Base-by-base conservation (phyloP, 2,888 invertebrate species). In the Xestia xanthographa region DNA sequence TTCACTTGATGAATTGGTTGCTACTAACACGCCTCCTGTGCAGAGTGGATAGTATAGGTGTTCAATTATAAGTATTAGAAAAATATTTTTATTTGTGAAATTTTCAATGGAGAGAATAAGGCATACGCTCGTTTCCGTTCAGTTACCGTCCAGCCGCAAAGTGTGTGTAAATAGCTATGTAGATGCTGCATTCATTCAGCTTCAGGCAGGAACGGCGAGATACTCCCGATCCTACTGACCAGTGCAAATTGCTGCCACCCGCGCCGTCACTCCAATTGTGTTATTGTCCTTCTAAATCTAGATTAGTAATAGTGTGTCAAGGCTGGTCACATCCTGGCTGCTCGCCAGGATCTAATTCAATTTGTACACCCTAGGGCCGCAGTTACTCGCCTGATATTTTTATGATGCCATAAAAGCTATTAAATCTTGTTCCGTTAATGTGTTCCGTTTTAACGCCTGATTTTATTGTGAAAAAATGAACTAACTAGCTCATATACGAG, bases 341-440 rank as follows among this genome's bases (percentile, higher is more conserved):
- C 12, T 45, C 48, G 92, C 95, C 94, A 95, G 92, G 79, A 80
- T 89, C 89, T 91, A 92, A 94, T 95, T 94, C 92, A 94, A 93
- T 94, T 92, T 91, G 90, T 90, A 88, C 87, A 87, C 89, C 89
- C 92, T 88, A 88, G 88, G 88, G 83, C 77, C 85, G 83, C 86
- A 89, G 88, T 90, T 89, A 87, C 88, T 90, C 88, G 82, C 86
- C 87, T 85, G 83, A 84, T 88, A 90, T 91, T 91, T 92, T 92
- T 93, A 93, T 88, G 89, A 89, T 81, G 82, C 88, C 87, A 90
- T 92, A 91, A 93, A 93, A 91, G 81, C 90, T 89, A 92, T 92
- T 92, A 93, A 92, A 92, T 82, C 88, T 85, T 88, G 88, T 90
- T 87, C 85, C 83, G 89, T 89, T 92, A 92, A 92, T 92, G 91